Evolutionary conservation across 1,140 invertebrate genomes (phyloP).

Genomic region (Hirudo medicinalis): DNA sequence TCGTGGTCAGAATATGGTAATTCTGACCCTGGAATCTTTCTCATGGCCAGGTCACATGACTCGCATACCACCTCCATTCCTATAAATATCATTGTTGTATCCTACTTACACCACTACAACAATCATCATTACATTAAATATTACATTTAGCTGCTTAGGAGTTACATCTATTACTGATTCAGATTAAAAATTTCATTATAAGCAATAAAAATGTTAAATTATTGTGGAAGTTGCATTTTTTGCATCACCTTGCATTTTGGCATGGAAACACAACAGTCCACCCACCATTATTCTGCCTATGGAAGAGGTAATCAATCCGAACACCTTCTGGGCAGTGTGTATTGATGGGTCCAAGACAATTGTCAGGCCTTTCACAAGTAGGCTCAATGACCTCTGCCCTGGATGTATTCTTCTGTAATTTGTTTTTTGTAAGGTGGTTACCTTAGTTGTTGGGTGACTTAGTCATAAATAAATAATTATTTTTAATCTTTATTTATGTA

Average conservation of each 20-base stretch:
- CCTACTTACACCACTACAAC: too few species aligned
- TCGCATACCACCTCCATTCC: constrained; percentile 46
- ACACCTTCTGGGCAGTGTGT: constrained; percentile 56
- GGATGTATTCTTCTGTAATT: constrained; percentile 26
- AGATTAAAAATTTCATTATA: not conserved
- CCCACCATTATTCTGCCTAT: constrained; percentile 40
- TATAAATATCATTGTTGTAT: too few species aligned
- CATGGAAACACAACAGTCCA: not conserved
- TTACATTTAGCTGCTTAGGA: not conserved
- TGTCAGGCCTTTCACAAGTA: constrained; percentile 67
- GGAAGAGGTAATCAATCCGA: constrained; percentile 80
- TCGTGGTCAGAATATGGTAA: constrained; percentile 83
- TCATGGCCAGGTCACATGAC: constrained; percentile 56
- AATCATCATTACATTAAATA: too few species aligned
- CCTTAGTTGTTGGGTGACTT: too few species aligned
- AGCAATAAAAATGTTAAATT: not conserved
- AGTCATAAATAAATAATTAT: too few species aligned
- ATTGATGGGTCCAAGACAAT: constrained; percentile 57
- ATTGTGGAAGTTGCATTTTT: too few species aligned
- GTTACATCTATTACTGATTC: not conserved
- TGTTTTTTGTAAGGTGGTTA: too few species aligned
- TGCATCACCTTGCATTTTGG: too few species aligned
- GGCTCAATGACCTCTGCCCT: constrained; percentile 38
- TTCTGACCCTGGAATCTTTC: constrained; percentile 53
- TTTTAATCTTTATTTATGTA: too few species aligned